Percentiles rank a stretch among this genome's conserved stretches.
Conservation (phyloP, 2,888 invertebrate species). For the Eupithecia subumbrata region DNA sequence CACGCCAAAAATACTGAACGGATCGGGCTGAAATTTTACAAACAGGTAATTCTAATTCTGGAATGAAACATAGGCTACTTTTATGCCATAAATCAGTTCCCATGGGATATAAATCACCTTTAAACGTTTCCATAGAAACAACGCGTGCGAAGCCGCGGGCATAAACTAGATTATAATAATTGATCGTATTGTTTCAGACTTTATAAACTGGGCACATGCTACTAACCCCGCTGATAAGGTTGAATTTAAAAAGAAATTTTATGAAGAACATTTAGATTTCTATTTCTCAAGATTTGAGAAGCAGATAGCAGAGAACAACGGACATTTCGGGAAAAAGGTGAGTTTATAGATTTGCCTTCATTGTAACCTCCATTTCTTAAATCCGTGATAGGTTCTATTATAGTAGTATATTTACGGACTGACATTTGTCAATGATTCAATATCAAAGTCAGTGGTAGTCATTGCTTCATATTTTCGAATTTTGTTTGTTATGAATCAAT, state of each 20-base stretch:
- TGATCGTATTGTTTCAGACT: slow-evolving; percentile 53
- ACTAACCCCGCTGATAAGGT: slow-evolving; percentile 55
- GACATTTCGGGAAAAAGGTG: slow-evolving; percentile 66
- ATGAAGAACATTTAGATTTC: slow-evolving; percentile 60
- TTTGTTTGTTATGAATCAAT: neutral
- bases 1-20: no score
- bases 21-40: no score
- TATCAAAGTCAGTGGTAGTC: no score
- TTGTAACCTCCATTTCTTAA: neutral
- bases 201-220: slow-evolving; percentile 53
- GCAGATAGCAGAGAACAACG: slow-evolving; percentile 63
- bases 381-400: neutral
- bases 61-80: no score
- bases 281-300: slow-evolving; percentile 71
- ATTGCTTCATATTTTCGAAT: neutral
- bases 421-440: no score
- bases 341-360: neutral
- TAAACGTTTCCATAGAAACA: no score
- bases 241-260: slow-evolving; percentile 55
- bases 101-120: no score
- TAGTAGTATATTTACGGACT: no score
- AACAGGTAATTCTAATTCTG: no score
- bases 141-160: no score
- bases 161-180: no score
- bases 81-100: no score